Conservation (phyloP, 2,113 vertebrate genomes). For the Nipponia nippon region DNA sequence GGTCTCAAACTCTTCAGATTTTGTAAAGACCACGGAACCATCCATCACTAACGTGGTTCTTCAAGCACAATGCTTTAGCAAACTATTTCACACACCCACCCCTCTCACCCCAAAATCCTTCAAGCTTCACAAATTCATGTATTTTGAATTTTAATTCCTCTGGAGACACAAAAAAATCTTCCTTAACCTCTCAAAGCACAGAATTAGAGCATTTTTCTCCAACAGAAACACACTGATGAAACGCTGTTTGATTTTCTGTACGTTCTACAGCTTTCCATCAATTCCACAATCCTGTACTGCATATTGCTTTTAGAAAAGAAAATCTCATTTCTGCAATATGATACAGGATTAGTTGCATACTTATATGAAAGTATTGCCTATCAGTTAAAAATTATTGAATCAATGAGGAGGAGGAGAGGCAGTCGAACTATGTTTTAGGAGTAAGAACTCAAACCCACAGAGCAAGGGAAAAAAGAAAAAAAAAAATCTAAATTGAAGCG, state of each 20-base stretch:
- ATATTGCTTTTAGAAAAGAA: background rate
- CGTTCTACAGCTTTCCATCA: background rate
- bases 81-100: background rate
- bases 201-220: background rate
- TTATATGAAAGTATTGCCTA: background rate
- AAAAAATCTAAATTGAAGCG: background rate
- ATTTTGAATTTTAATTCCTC: background rate
- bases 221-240: background rate
- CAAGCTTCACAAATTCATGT: background rate
- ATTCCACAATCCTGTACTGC: background rate
- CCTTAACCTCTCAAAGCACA: background rate
- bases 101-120: background rate
- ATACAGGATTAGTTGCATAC: background rate
- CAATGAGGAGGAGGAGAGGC: background rate
- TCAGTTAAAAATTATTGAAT: background rate
- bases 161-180: background rate
- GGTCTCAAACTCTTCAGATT: background rate
- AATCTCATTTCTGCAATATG: background rate
- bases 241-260: background rate
- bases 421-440: fast-evolving
- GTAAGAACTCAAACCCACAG: background rate
- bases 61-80: background rate
- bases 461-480: background rate
- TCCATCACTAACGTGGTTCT: background rate
- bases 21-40: background rate